phyloP scores from a whole-genome alignment of 1,140 invertebrate genomes.

The Lethocerus indicus region DNA sequence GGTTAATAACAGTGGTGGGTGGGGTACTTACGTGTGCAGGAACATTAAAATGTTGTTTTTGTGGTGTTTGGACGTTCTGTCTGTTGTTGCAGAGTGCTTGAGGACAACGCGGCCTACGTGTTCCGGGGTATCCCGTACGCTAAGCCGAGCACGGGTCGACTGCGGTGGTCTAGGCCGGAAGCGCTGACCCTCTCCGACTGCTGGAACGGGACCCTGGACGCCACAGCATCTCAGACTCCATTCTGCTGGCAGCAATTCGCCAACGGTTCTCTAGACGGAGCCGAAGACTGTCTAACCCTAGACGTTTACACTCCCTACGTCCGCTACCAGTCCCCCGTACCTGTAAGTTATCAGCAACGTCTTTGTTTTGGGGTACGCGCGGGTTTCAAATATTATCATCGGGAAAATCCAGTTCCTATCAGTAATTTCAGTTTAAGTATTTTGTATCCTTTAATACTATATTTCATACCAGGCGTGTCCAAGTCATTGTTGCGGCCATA shows the following conservation, averaged over 20 bases:
- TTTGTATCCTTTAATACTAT: too few species aligned
- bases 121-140: conserved; percentile 92
- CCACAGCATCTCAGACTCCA: conserved; percentile 43
- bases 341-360: conserved; percentile 11
- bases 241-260: conserved; percentile 46
- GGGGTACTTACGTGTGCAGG: too few species aligned
- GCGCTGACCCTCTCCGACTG: conserved; percentile 55
- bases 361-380: too few species aligned
- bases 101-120: conserved; percentile 53
- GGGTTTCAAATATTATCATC: too few species aligned
- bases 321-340: conserved; percentile 13
- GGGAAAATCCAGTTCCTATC: too few species aligned
- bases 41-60: too few species aligned
- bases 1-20: too few species aligned
- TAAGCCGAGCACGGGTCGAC: conserved; percentile 70
- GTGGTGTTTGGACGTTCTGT: too few species aligned
- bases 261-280: conserved; percentile 42
- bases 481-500: too few species aligned
- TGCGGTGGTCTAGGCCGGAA: conserved; percentile 72
- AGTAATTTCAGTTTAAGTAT: too few species aligned
- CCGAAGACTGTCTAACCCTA: conserved; percentile 88
- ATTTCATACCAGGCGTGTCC: too few species aligned
- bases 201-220: conserved; percentile 57
- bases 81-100: too few species aligned
- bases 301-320: conserved; percentile 78